A percentile compares a stretch with the other conserved stretches of the same genome.
These are phyloP conservation scores for Aurelia aurita DNA, from an alignment of 30 jellyfish, hydroid and myxozoan genomes.

Conservation along the genomic window DNA sequence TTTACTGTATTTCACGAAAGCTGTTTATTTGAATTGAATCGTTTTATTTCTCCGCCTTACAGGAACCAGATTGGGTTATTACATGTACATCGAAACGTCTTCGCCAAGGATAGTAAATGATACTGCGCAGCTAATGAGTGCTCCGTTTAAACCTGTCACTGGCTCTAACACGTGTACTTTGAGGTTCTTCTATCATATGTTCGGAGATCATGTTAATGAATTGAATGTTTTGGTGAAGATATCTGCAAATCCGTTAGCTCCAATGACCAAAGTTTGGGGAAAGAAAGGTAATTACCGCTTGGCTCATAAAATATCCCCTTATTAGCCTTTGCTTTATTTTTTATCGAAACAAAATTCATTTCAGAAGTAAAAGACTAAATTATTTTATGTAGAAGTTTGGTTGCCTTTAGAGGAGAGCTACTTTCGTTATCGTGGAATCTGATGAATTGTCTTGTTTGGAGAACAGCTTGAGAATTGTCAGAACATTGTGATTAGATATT, in stretches of 20 bases:
- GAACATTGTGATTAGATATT: too few relatives aligned
- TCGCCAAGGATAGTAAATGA: constrained; percentile 80
- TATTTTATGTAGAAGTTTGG: too few relatives aligned
- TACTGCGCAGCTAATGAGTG: constrained; percentile 91
- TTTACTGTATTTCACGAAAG: too few relatives aligned
- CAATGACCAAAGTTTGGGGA: constrained; percentile 81
- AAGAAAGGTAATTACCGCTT: constrained; percentile 64
- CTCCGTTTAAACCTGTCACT: constrained; percentile 79
- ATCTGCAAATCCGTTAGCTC: constrained; percentile 78
- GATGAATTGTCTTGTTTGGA: too few relatives aligned
- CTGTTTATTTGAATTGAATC: not conserved
- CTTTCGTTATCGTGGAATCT: too few relatives aligned
- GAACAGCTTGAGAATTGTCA: too few relatives aligned
- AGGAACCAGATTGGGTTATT: constrained; percentile 79
- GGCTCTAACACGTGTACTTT: constrained; percentile 72
- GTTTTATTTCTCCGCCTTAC: not conserved
- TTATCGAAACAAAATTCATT: too few relatives aligned
- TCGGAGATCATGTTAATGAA: constrained; percentile 87
- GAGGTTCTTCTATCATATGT: constrained; percentile 97
- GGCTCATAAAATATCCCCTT: too few relatives aligned
- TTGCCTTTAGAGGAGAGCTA: too few relatives aligned
- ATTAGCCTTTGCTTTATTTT: too few relatives aligned
- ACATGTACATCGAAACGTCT: constrained; percentile 78
- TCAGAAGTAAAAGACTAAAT: too few relatives aligned
- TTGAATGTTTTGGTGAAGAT: constrained; percentile 72